These are phyloP conservation scores for Lophius piscatorius DNA, from an alignment of 2,113 vertebrate genomes.

Conservation along the genomic window DNA sequence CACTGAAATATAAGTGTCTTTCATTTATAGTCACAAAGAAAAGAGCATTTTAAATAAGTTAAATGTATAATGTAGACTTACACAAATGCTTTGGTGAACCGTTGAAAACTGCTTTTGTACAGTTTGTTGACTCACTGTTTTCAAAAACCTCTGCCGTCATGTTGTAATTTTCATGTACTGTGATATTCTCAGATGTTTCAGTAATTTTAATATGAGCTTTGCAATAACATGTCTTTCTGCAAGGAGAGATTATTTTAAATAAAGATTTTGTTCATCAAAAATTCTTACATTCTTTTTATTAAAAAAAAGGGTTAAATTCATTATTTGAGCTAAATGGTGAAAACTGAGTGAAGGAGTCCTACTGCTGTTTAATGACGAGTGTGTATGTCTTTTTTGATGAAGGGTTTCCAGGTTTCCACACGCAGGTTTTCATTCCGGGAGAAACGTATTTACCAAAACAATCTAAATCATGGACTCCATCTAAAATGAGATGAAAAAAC, in stretches of 20 bases:
- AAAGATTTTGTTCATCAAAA: neutral
- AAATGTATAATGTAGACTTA: conserved; percentile 30
- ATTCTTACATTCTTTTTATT: neutral
- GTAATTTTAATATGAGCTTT: neutral
- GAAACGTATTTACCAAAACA: conserved; percentile 43
- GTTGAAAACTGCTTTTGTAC: conserved; percentile 60
- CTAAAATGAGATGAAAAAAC: conserved; percentile 48
- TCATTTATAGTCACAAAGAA: neutral
- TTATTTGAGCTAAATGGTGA: too few species aligned
- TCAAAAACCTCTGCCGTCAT: conserved; percentile 56
- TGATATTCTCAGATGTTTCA: fast-evolving
- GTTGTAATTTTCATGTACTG: fast-evolving
- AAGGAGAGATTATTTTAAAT: neutral
- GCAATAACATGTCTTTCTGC: fast-evolving
- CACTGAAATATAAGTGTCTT: conserved; percentile 48
- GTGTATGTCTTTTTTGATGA: conserved; percentile 35
- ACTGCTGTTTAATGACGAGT: conserved; percentile 39
- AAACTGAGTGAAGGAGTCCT: conserved; percentile 3
- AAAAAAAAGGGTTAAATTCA: too few species aligned
- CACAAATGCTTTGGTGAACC: conserved; percentile 38
- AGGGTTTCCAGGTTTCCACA: conserved; percentile 55
- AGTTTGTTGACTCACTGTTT: conserved; percentile 31
- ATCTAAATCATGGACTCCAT: conserved; percentile 57
- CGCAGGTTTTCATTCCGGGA: neutral
- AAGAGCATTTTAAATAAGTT: too few species aligned